Percentiles rank a stretch among this genome's conserved stretches.
phyloP scores from a whole-genome alignment of 2,113 vertebrate species.

The Gorsachius goisagi region DNA sequence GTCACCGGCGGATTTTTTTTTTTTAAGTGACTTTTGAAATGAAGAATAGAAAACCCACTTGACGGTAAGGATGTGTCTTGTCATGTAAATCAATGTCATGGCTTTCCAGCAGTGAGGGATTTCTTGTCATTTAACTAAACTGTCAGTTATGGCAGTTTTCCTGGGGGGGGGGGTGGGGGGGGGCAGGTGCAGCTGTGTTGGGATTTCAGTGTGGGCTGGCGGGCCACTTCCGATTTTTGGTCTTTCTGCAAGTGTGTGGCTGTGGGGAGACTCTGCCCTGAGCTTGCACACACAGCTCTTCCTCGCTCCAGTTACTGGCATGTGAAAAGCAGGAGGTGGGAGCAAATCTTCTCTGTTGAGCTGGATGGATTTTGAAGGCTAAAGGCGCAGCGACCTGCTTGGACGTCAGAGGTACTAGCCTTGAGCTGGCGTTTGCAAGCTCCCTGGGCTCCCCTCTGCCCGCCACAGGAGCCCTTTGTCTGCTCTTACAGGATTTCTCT shows the following conservation, averaged over 20 bases:
- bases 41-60: neutral
- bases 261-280: neutral
- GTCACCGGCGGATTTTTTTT: neutral
- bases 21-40: neutral
- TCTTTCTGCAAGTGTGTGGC: neutral
- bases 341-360: neutral
- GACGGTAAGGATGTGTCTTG: neutral
- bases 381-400: neutral
- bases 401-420: neutral
- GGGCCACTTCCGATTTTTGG: neutral
- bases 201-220: neutral
- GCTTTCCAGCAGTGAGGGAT: neutral
- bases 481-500: neutral
- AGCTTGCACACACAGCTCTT: fast-evolving
- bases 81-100: neutral
- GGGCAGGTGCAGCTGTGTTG: neutral
- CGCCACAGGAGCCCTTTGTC: fast-evolving
- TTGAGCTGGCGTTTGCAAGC: neutral
- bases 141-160: neutral
- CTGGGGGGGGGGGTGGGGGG: neutral
- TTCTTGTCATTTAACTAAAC: neutral
- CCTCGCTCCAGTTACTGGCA: neutral
- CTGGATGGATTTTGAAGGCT: neutral
- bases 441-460: neutral
- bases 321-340: neutral